Evolutionary conservation across 2,113 vertebrate genomes (phyloP).

Genomic region (Fregetta grallaria): DNA sequence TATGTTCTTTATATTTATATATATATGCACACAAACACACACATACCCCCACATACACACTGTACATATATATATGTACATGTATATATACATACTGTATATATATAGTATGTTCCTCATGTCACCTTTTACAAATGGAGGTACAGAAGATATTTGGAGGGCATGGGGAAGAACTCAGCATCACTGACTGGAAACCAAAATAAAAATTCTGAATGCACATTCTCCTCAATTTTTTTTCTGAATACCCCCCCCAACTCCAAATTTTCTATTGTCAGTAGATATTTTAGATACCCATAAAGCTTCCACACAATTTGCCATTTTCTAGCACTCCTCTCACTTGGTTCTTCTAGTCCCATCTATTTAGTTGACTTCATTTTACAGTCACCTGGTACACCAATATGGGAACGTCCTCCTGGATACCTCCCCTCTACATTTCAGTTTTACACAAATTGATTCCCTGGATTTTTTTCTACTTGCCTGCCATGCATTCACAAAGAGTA

Average conservation of each 20-base stretch:
- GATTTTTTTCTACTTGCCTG: not conserved
- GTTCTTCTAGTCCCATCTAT: not conserved
- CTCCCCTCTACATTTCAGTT: not conserved
- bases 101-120: accelerated
- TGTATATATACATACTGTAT: no score
- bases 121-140: not conserved
- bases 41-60: not conserved
- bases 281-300: not conserved
- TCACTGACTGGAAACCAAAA: not conserved
- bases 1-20: not conserved
- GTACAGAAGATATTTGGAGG: not conserved
- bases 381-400: not conserved
- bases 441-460: not conserved
- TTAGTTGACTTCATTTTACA: not conserved
- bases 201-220: not conserved
- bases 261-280: not conserved
- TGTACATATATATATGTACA: not conserved
- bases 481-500: not conserved
- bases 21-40: not conserved
- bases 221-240: no score
- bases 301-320: not conserved
- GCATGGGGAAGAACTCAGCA: not conserved
- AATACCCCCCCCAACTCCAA: not conserved
- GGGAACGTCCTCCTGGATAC: not conserved
- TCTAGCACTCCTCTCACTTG: not conserved